Evolutionary conservation across 1,140 invertebrate species (phyloP), one percentile per base, ranked within the genome.

Genomic region (Spodoptera litura): DNA sequence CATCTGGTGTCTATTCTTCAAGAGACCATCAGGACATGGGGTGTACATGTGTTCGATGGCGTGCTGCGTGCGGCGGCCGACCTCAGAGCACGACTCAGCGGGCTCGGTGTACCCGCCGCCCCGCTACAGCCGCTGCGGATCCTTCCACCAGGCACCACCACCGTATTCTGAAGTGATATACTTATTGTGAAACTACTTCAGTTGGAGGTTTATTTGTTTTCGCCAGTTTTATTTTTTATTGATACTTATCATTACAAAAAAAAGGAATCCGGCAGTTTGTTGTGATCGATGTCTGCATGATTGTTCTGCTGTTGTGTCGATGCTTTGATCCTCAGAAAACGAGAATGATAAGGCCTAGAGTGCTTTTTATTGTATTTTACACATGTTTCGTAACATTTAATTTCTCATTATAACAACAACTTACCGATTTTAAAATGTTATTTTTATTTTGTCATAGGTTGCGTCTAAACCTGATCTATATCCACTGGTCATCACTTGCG

Each of bases 381-480:
- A 8, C 11, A 9, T 68, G 38, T 20, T 15, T 31, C 0, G 10
- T n/a, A n/a, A 8, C 31, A 64, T 38, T 44, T 4, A 15, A 13
- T 15, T 44, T 66, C 1, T 44, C 6, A 9, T 25, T 59, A 12
- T 10, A 49, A 0, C 31, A 31, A 31, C 4, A 31, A 0, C 20
- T 20, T 20, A 20, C 20, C 1, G 20, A 20, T 20, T 20, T 20
- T 20, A 20, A 1, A 31, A 5, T 31, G 31, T 31, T 31, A 15
- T 66, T 70, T 44, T 77, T 12, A 4, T 76, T 52, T 68, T 72
- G 31, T 78, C 51, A 66, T 83, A 98, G 97, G 97, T 98, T 35
- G 97, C 97, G 55, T 97, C 97, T 11, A 98, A 98, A 85, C 97
- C 97, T 31, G 97, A 98, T 85, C 94, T 98, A 5, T 98, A 98